Conservation (phyloP, 2,888 invertebrate species). For the Cancer borealis region DNA sequence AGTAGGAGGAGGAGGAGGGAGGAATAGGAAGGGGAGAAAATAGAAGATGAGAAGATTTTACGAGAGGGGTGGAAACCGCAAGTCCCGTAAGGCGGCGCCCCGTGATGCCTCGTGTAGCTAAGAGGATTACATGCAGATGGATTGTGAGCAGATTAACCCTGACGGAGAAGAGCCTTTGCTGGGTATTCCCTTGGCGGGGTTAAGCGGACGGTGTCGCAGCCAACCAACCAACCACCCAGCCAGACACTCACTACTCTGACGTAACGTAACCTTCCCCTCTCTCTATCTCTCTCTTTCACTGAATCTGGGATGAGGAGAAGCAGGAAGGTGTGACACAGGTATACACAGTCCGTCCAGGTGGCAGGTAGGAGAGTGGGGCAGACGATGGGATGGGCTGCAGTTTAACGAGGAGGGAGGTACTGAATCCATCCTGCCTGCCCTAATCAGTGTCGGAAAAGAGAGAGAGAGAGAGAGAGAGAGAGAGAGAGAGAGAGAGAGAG, state of each 20-base stretch:
- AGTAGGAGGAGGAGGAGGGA: not conserved
- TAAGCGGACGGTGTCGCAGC: not conserved
- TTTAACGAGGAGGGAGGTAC: not conserved
- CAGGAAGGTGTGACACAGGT: not conserved
- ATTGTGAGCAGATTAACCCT: slow-evolving; percentile 20
- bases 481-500: too few relatives aligned
- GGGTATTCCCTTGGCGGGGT: not conserved
- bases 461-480: slow-evolving; percentile 41
- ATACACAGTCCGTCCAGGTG: not conserved
- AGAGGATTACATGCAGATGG: slow-evolving; percentile 20
- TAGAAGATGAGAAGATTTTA: not conserved
- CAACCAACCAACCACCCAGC: not conserved
- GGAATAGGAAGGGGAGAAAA: not conserved
- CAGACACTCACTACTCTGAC: not conserved
- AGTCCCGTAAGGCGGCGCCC: not conserved
- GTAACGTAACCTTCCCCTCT: slow-evolving; percentile 1
- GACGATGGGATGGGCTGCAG: not conserved
- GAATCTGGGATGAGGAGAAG: too few relatives aligned
- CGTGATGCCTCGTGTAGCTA: not conserved
- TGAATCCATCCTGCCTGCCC: not conserved
- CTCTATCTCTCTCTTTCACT: not conserved
- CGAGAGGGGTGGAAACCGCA: not conserved
- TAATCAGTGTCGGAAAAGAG: not conserved
- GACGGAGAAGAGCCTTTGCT: not conserved
- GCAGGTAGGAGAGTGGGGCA: not conserved